Evolutionary conservation across 2,888 invertebrate species (phyloP).

Genomic region (Tiliacea aurago): DNA sequence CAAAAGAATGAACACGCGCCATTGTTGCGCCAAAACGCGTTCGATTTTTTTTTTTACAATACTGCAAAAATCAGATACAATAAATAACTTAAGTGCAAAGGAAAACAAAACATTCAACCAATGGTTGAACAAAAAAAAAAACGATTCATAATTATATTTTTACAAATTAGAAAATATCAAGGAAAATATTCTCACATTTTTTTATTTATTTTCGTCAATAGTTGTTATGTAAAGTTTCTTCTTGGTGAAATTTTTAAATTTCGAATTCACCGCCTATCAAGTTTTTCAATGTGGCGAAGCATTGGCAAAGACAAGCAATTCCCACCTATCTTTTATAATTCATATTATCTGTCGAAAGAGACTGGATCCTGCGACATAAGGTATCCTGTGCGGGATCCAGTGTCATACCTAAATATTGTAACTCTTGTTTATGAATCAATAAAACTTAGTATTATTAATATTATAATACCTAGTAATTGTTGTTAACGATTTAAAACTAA

Average conservation of each 20-base stretch:
- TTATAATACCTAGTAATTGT: no score
- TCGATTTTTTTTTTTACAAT: not conserved
- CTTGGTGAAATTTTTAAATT: not conserved
- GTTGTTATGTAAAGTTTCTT: not conserved
- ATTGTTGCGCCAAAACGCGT: not conserved
- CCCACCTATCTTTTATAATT: no score
- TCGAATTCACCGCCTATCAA: not conserved
- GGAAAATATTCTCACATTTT: not conserved
- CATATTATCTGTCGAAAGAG: no score
- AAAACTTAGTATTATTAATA: no score
- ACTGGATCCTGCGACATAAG: no score
- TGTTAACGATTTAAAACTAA: slow-evolving; percentile 17
- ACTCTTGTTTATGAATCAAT: no score
- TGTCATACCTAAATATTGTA: no score
- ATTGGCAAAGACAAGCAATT: not conserved
- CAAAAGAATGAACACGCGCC: not conserved
- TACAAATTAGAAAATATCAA: not conserved
- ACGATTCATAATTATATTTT: not conserved
- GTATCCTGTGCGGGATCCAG: no score
- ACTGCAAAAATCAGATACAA: not conserved
- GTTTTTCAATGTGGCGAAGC: not conserved
- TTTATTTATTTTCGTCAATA: not conserved
- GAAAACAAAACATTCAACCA: not conserved
- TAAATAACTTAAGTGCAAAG: slow-evolving; percentile 5
- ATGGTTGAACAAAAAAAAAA: not conserved